These are phyloP conservation scores for Gastrophryne carolinensis DNA, from an alignment of 2,797 vertebrate genomes.

Conservation along the genomic window DNA sequence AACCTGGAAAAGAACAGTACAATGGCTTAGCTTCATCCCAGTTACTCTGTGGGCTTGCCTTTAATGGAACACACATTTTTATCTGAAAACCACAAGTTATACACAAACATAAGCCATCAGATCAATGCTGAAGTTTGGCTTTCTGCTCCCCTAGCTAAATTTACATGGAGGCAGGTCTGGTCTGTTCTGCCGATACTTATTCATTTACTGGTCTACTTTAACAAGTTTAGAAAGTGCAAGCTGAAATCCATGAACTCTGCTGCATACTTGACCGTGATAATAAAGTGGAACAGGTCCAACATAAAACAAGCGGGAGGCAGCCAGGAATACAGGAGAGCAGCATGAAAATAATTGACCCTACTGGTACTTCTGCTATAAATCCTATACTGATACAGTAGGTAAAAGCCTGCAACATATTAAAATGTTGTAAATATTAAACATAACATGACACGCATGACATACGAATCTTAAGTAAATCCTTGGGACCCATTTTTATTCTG, in stretches of 20 bases:
- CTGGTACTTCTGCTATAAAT: slow-evolving; percentile 52
- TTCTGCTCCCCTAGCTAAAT: slow-evolving; percentile 65
- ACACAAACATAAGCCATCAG: slow-evolving; percentile 68
- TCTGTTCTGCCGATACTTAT: slow-evolving; percentile 54
- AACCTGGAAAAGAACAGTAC: neutral
- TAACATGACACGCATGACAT: slow-evolving; percentile 49
- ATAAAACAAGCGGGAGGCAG: slow-evolving; percentile 49
- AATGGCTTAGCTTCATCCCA: slow-evolving; percentile 57
- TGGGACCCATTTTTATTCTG: slow-evolving; percentile 25
- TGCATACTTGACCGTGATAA: slow-evolving; percentile 52
- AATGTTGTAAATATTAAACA: slow-evolving; percentile 50
- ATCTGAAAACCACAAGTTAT: slow-evolving; percentile 67
- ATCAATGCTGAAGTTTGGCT: slow-evolving; percentile 67
- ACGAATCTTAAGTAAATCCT: slow-evolving; percentile 22
- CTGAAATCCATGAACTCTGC: slow-evolving; percentile 63
- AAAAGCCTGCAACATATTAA: slow-evolving; percentile 52
- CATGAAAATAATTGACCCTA: slow-evolving; percentile 42
- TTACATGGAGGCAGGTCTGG: slow-evolving; percentile 66
- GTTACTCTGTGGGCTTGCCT: slow-evolving; percentile 63
- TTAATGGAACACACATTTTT: slow-evolving; percentile 73
- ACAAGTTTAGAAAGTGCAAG: slow-evolving; percentile 65
- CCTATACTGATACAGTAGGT: slow-evolving; percentile 52
- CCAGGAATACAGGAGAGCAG: slow-evolving; percentile 45
- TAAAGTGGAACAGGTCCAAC: slow-evolving; percentile 57
- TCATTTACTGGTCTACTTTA: slow-evolving; percentile 62